phyloP scores from a whole-genome alignment of 30 jellyfish, hydroid and myxozoan genomes.

The Sanderia malayensis region DNA sequence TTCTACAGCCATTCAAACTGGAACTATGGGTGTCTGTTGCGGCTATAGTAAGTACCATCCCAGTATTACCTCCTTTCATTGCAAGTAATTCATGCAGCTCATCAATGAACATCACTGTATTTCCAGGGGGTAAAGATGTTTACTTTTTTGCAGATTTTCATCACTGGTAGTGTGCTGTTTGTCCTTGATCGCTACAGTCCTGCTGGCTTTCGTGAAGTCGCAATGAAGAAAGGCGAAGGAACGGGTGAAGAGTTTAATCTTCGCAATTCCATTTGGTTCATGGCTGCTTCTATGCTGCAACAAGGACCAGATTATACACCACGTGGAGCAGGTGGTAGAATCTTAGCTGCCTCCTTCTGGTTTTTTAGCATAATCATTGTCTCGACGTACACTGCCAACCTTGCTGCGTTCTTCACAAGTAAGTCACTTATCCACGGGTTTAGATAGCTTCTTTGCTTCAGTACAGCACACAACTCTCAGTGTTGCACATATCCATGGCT shows the following conservation, averaged over 20 bases:
- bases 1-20: constrained; percentile 65
- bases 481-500: no score
- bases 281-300: constrained; percentile 83
- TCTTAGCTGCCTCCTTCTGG: constrained; percentile 85
- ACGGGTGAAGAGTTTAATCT: constrained; percentile 72
- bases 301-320: constrained; percentile 92
- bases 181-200: constrained; percentile 84
- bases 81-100: no score
- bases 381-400: constrained; percentile 82
- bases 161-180: constrained; percentile 36
- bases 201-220: constrained; percentile 52
- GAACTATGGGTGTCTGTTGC: constrained; percentile 69
- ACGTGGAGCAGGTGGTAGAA: constrained; percentile 73
- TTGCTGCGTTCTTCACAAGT: constrained; percentile 85
- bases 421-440: no score
- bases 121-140: no score
- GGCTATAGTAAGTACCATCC: constrained; percentile 51
- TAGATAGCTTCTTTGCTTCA: no score
- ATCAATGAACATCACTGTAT: no score
- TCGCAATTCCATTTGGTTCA: constrained; percentile 72
- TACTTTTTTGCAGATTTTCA: constrained; percentile 22
- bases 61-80: no score
- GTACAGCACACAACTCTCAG: no score
- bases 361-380: constrained; percentile 73
- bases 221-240: constrained; percentile 61